Evolutionary conservation across 2,797 vertebrate species (phyloP).

Genomic region (Danio tinwini): DNA sequence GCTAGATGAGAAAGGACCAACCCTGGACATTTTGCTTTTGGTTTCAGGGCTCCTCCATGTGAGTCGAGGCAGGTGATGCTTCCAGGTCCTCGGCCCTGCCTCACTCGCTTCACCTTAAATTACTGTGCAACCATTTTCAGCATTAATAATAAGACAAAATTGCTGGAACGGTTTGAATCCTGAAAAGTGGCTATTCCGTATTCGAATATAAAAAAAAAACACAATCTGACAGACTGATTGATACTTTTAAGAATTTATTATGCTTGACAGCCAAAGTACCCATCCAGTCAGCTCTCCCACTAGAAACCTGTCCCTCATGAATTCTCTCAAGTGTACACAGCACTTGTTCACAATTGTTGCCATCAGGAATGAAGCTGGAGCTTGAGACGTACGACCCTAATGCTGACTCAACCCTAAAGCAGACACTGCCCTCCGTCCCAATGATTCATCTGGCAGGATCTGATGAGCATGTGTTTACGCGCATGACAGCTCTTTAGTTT

Average conservation of each 20-base stretch:
- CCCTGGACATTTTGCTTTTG: too few relatives aligned
- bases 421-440: constrained; percentile 5
- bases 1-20: too few relatives aligned
- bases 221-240: constrained; percentile 24
- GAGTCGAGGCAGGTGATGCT: too few relatives aligned
- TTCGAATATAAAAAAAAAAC: constrained; percentile 15
- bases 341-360: constrained; percentile 26
- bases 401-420: constrained; percentile 29
- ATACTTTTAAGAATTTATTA: constrained; percentile 31
- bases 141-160: not conserved
- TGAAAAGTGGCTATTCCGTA: constrained; percentile 24
- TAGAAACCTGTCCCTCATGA: constrained; percentile 7
- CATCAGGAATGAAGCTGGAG: constrained; percentile 4
- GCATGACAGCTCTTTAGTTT: constrained; percentile 4
- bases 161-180: not conserved
- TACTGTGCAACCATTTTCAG: not conserved
- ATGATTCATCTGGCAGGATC: constrained; percentile 35
- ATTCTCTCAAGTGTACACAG: constrained; percentile 32
- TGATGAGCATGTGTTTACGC: constrained; percentile 21
- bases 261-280: constrained; percentile 34
- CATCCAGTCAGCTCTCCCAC: constrained; percentile 16
- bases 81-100: too few relatives aligned
- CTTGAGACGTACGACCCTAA: constrained; percentile 16
- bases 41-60: too few relatives aligned
- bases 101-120: too few relatives aligned